phyloP scores from a whole-genome alignment of 2,797 vertebrate genomes.

The Sebastes hubbsi region DNA sequence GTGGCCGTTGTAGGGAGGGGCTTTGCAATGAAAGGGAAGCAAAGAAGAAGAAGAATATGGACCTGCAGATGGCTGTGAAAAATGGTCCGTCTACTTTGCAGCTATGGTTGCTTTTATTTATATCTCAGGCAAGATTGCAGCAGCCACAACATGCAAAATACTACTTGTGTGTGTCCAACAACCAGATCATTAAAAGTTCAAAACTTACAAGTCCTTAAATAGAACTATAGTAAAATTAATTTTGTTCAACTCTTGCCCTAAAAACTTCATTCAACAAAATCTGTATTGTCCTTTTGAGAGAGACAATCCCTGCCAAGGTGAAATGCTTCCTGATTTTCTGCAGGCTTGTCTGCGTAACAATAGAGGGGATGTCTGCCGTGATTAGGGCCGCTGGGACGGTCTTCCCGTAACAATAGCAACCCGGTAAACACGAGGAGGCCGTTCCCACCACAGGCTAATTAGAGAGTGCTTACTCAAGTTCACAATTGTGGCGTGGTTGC shows the following conservation, averaged over 20 bases:
- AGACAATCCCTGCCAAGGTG: neutral
- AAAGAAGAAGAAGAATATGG: neutral
- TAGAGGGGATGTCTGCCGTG: slow-evolving; percentile 55
- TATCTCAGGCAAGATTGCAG: neutral
- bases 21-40: neutral
- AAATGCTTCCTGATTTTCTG: slow-evolving; percentile 59
- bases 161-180: neutral
- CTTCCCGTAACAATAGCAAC: slow-evolving; percentile 63
- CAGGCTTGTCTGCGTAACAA: slow-evolving; percentile 56
- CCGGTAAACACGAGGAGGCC: slow-evolving; percentile 56
- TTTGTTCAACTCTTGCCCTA: neutral
- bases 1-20: too few species aligned
- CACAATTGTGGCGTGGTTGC: neutral
- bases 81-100: neutral
- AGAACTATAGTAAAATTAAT: neutral
- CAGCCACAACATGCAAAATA: neutral
- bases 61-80: neutral
- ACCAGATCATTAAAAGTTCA: neutral
- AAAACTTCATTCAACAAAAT: neutral
- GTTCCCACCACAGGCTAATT: slow-evolving; percentile 43
- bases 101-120: neutral
- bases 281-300: neutral
- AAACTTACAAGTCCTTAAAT: neutral
- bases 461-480: slow-evolving; percentile 46
- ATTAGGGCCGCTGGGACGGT: slow-evolving; percentile 37